These are phyloP conservation scores for Seriola dumerili DNA, from an alignment of 2,113 vertebrate species.

Conservation along the genomic window DNA sequence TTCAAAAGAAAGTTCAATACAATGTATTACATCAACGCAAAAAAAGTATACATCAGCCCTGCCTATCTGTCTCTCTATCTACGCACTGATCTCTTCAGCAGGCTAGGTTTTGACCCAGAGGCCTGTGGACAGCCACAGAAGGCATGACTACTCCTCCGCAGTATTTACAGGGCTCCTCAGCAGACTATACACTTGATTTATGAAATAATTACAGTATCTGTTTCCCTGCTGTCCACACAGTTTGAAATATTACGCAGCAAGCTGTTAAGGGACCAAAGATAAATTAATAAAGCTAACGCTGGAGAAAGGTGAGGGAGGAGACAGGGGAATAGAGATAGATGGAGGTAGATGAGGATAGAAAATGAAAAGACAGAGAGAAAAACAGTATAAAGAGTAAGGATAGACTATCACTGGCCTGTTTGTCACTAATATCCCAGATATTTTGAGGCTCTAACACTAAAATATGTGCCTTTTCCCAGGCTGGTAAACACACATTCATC, in stretches of 20 bases:
- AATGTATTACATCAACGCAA: conserved; percentile 2
- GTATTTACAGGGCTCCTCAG: conserved; percentile 34
- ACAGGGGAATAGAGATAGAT: not conserved
- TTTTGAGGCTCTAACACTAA: conserved; percentile 19
- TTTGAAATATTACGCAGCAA: conserved; percentile 5
- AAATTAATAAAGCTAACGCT: not conserved
- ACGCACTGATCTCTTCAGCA: not conserved
- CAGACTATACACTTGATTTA: conserved; percentile 30
- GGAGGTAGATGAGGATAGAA: not conserved
- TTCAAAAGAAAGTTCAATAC: conserved; percentile 30
- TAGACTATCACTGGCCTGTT: conserved; percentile 8
- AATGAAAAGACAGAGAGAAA: not conserved
- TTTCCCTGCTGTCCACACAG: conserved; percentile 33
- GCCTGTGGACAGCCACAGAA: conserved; percentile 29
- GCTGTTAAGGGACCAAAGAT: not conserved
- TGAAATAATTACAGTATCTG: conserved; percentile 49
- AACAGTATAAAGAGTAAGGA: not conserved
- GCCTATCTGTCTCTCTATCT: conserved; percentile 11
- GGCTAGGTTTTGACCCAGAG: conserved; percentile 1
- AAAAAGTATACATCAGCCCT: not conserved
- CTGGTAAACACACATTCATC: conserved; percentile 43
- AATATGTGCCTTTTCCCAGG: conserved; percentile 17
- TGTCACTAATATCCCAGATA: conserved; percentile 20
- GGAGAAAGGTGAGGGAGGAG: not conserved
- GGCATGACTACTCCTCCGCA: conserved; percentile 6